Evolutionary conservation across 2,888 invertebrate species (phyloP).

Genomic region (Apeira syringaria): DNA sequence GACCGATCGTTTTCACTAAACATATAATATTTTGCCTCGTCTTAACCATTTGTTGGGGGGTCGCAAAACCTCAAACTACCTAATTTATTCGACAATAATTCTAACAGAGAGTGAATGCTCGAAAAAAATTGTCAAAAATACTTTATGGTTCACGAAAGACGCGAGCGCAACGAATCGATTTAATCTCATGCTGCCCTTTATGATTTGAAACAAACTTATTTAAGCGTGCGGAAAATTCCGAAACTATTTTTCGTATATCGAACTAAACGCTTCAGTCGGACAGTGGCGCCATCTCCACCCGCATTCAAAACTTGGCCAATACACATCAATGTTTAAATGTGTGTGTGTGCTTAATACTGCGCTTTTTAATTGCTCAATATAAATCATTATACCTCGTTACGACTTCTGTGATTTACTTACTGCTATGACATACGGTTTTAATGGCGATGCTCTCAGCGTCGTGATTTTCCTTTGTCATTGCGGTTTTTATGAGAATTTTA

Average conservation of each 20-base stretch:
- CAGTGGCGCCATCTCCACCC: slow-evolving; percentile 9
- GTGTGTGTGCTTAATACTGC: slow-evolving; percentile 58
- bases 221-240: slow-evolving; percentile 12
- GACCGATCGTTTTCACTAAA: slow-evolving; percentile 66
- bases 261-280: not conserved
- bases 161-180: slow-evolving; percentile 68
- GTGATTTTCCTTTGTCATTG: slow-evolving; percentile 68
- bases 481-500: slow-evolving; percentile 69
- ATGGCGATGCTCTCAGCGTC: slow-evolving; percentile 52
- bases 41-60: slow-evolving; percentile 50
- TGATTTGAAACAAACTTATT: slow-evolving; percentile 28
- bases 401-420: slow-evolving; percentile 77
- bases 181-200: slow-evolving; percentile 61
- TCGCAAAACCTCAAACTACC: slow-evolving; percentile 68
- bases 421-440: slow-evolving; percentile 74
- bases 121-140: slow-evolving; percentile 69
- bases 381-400: slow-evolving; percentile 77
- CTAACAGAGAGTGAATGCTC: slow-evolving; percentile 44
- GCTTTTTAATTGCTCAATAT: slow-evolving; percentile 76
- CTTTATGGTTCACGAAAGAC: slow-evolving; percentile 57
- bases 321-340: slow-evolving; percentile 21
- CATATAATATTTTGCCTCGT: slow-evolving; percentile 44
- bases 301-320: slow-evolving; percentile 12
- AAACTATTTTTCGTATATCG: not conserved
- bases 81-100: slow-evolving; percentile 72